phyloP scores from a whole-genome alignment of 1,140 invertebrate species.

The Brachionus plicatilis region DNA sequence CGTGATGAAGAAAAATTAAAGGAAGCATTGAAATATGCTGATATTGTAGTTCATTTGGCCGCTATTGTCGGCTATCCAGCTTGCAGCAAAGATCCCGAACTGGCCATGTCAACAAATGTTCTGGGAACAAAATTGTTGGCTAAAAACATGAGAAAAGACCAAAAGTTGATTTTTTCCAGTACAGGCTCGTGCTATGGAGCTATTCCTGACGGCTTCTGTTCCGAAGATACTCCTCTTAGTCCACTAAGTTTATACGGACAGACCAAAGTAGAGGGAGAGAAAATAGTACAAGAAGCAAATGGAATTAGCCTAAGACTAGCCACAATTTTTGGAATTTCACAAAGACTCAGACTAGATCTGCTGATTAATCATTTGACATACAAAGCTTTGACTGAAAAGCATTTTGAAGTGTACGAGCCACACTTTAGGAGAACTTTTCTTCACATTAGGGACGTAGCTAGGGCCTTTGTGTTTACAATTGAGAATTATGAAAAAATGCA shows the following conservation, averaged over 20 bases:
- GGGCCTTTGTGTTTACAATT: constrained; percentile 45
- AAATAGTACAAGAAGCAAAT: constrained; percentile 40
- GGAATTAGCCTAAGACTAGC: constrained; percentile 45
- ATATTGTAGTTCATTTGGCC: constrained; percentile 46
- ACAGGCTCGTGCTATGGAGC: constrained; percentile 48
- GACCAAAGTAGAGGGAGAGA: constrained; percentile 45
- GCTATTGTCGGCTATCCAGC: constrained; percentile 49
- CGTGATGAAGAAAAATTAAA: constrained; percentile 41
- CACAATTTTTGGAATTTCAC: constrained; percentile 46
- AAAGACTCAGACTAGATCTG: constrained; percentile 46
- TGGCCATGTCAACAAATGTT: constrained; percentile 43
- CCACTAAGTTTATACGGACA: constrained; percentile 46
- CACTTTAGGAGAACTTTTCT: constrained; percentile 46
- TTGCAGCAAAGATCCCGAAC: constrained; percentile 44
- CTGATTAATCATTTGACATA: constrained; percentile 45
- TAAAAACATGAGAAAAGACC: constrained; percentile 42
- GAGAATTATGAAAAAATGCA: constrained; percentile 44
- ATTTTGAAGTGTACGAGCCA: constrained; percentile 44
- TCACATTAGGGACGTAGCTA: constrained; percentile 45
- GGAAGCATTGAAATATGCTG: constrained; percentile 41
- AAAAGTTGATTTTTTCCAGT: constrained; percentile 46
- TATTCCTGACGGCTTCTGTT: constrained; percentile 43
- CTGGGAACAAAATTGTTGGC: constrained; percentile 43
- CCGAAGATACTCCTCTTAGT: constrained; percentile 44
- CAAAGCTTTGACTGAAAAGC: constrained; percentile 41